Evolutionary conservation across 2,113 vertebrate genomes (phyloP).

Genomic region (Hylia prasina): DNA sequence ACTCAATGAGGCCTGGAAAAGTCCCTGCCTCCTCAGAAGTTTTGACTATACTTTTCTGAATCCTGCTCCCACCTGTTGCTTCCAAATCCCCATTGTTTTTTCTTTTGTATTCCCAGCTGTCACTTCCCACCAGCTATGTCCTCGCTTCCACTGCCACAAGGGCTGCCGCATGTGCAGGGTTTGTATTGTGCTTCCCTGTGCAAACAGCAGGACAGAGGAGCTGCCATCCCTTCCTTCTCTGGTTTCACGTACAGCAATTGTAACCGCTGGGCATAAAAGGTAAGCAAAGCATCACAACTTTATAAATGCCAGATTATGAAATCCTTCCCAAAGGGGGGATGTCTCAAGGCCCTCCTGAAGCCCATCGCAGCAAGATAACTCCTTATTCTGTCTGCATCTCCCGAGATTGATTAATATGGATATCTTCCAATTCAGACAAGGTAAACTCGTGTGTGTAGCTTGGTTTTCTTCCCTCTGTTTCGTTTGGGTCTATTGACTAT

Average conservation of each 20-base stretch:
- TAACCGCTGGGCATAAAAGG: not conserved
- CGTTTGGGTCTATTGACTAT: not conserved
- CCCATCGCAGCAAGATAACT: not conserved
- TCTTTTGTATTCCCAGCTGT: constrained; percentile 31
- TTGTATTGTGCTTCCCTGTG: not conserved
- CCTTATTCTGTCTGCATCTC: not conserved
- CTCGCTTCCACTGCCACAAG: not conserved
- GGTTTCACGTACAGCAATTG: not conserved
- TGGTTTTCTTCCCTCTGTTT: not conserved
- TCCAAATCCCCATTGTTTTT: not conserved
- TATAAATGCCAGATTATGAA: not conserved
- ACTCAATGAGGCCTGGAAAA: not conserved
- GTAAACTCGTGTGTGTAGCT: not conserved
- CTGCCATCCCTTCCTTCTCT: not conserved
- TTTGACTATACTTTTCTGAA: not conserved
- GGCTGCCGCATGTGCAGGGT: not conserved
- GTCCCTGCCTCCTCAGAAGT: not conserved
- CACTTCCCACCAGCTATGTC: not conserved
- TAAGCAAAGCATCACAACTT: not conserved
- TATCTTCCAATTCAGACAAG: not conserved
- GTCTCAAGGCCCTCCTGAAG: not conserved
- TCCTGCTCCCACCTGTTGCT: not conserved
- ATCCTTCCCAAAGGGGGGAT: not conserved
- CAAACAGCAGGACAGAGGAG: not conserved
- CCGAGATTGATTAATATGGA: not conserved